Evolutionary conservation across 30 jellyfish, hydroid and myxozoan species (phyloP).

Genomic region (Cassiopea andromeda): DNA sequence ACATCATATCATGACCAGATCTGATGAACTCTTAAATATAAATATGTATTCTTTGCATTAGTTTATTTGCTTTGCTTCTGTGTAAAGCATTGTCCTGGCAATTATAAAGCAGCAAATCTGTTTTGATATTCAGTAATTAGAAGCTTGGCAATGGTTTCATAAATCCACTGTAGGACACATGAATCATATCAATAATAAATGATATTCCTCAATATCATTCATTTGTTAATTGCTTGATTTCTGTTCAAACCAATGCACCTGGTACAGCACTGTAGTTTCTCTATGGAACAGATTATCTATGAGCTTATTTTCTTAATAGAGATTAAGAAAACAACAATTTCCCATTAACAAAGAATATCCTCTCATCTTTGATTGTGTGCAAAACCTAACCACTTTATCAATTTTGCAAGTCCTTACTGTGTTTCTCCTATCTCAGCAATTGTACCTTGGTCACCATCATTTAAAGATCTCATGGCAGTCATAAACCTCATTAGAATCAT

Average conservation of each 20-base stretch:
- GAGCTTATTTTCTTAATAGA: background rate
- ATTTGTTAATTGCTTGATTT: background rate
- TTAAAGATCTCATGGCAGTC: background rate
- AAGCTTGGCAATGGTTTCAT: too few relatives aligned
- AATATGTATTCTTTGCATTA: too few relatives aligned
- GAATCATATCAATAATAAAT: background rate
- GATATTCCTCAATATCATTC: background rate
- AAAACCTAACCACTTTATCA: background rate
- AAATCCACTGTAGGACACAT: background rate
- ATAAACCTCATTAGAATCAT: background rate
- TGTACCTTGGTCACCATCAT: background rate
- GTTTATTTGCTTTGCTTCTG: too few relatives aligned
- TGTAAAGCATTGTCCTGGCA: too few relatives aligned
- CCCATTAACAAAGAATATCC: background rate
- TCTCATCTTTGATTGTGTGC: background rate
- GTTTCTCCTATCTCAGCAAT: background rate
- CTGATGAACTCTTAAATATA: too few relatives aligned
- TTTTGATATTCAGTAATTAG: too few relatives aligned
- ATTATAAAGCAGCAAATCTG: too few relatives aligned
- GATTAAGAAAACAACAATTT: slow-evolving; percentile 9
- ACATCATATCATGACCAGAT: too few relatives aligned
- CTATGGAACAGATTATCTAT: background rate
- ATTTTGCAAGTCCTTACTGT: background rate
- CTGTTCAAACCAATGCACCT: background rate
- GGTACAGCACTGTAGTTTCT: background rate